Evolutionary conservation across 2,797 vertebrate genomes (phyloP).

Genomic region (Carcharodon carcharias): DNA sequence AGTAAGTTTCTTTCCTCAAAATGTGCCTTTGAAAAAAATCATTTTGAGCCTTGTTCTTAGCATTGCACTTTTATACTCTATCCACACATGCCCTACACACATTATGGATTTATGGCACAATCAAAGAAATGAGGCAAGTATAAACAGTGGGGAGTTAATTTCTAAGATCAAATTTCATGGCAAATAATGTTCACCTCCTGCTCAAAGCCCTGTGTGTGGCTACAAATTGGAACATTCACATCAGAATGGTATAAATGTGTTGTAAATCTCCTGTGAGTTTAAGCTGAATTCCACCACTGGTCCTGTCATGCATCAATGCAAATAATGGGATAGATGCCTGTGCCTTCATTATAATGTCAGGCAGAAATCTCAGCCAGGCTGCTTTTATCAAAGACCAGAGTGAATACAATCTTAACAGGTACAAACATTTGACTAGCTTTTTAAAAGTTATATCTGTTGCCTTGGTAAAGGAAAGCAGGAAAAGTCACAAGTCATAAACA

Average conservation of each 20-base stretch:
- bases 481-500: neutral
- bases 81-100: neutral
- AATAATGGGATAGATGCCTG: neutral
- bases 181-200: neutral
- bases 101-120: neutral
- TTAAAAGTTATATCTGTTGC: neutral
- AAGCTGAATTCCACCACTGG: neutral
- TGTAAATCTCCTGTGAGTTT: neutral
- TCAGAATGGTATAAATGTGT: neutral
- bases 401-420: neutral
- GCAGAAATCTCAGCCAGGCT: neutral
- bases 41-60: no score
- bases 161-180: slow-evolving; percentile 15
- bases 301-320: neutral
- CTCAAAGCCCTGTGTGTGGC: neutral
- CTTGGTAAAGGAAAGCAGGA: neutral
- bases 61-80: neutral
- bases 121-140: neutral
- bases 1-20: no score
- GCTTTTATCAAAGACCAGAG: neutral
- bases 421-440: neutral
- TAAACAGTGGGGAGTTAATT: slow-evolving; percentile 16
- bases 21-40: no score
- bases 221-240: neutral
- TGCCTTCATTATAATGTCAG: neutral